Evolutionary conservation across 2,797 vertebrate species (phyloP).

Genomic region (Mustela erminea): DNA sequence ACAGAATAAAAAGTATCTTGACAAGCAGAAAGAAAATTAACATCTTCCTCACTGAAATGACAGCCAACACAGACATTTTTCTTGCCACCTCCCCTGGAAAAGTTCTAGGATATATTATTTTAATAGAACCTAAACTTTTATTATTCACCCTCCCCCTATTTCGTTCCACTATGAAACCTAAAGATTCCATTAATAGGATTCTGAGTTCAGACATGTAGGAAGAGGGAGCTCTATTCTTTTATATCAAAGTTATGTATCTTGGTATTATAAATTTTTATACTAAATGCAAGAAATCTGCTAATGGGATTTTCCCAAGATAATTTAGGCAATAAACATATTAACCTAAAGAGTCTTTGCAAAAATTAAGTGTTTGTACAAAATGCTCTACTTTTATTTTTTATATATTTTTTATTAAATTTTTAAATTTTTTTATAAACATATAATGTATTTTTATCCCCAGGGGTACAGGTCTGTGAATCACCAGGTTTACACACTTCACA

Average conservation of each 20-base stretch:
- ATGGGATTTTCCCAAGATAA: not conserved
- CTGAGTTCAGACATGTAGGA: not conserved
- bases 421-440: too few relatives aligned
- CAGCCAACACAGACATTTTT: not conserved
- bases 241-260: not conserved
- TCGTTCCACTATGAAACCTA: not conserved
- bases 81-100: not conserved
- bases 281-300: not conserved
- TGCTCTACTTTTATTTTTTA: not conserved
- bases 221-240: not conserved
- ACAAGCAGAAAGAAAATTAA: not conserved
- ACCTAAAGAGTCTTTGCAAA: not conserved
- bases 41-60: not conserved
- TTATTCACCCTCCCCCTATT: not conserved
- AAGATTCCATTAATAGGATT: not conserved
- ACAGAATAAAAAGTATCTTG: not conserved
- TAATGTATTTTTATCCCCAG: too few relatives aligned
- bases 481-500: too few relatives aligned
- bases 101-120: not conserved
- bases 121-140: not conserved
- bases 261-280: not conserved
- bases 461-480: too few relatives aligned
- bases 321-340: not conserved
- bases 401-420: too few relatives aligned
- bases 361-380: not conserved